Conservation (phyloP, 2,797 vertebrate genomes). For the Falco biarmicus region DNA sequence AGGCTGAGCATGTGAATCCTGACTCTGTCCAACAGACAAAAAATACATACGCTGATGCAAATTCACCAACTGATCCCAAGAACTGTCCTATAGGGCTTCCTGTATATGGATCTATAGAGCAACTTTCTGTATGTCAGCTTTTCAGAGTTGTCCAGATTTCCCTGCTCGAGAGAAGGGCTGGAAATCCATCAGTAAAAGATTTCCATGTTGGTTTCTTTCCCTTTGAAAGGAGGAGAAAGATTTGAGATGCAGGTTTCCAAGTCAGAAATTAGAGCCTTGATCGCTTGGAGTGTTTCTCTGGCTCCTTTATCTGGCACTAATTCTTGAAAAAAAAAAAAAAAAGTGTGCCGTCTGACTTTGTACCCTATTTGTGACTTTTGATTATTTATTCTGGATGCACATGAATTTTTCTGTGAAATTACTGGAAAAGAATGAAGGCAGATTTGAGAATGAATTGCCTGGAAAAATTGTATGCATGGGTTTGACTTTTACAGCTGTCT, state of each 20-base stretch:
- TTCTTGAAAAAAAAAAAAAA: not conserved
- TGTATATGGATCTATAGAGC: not conserved
- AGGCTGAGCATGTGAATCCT: not conserved
- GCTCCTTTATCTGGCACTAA: not conserved
- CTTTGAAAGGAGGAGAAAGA: not conserved
- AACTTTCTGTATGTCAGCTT: not conserved
- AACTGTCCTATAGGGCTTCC: not conserved
- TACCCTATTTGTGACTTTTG: not conserved
- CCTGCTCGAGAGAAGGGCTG: not conserved
- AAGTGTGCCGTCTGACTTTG: not conserved
- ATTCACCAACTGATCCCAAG: fast-evolving
- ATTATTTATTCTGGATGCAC: not conserved
- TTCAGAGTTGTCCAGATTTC: not conserved
- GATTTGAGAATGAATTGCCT: not conserved
- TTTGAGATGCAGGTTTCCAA: not conserved
- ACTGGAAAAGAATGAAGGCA: not conserved
- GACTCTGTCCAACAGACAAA: not conserved
- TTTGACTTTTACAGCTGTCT: not conserved
- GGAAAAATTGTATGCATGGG: not conserved
- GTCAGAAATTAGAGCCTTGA: not conserved
- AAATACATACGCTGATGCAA: not conserved
- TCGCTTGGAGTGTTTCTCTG: not conserved
- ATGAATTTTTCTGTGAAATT: not conserved
- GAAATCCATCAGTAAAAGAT: not conserved
- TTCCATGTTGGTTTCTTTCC: not conserved